Evolutionary conservation across 1,140 invertebrate genomes (phyloP).

Genomic region (Halyomorpha halys): DNA sequence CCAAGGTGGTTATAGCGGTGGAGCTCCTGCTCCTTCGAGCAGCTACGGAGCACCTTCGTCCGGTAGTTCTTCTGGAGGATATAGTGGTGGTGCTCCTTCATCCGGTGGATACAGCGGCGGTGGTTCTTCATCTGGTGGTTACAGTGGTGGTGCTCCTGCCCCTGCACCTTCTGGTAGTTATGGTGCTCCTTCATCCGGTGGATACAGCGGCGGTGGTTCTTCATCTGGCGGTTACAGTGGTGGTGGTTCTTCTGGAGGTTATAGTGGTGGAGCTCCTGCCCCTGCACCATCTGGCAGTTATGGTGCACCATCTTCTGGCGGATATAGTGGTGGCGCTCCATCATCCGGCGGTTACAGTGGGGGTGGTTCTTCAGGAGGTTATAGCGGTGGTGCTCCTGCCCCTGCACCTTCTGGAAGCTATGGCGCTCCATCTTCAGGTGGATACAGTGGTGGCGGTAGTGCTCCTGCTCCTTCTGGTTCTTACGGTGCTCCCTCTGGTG

Average conservation of each 20-base stretch:
- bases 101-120: slow-evolving; percentile 16
- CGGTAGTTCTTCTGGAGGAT: slow-evolving; percentile 5
- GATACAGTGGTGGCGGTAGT: neutral
- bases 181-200: slow-evolving; percentile 21
- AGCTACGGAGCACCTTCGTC: slow-evolving; percentile 27
- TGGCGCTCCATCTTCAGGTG: slow-evolving; percentile 27
- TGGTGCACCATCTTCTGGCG: slow-evolving; percentile 20
- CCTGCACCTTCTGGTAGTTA: slow-evolving; percentile 23
- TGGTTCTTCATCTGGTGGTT: slow-evolving; percentile 17
- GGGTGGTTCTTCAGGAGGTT: neutral
- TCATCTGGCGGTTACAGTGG: neutral
- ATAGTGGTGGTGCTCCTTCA: slow-evolving; percentile 21
- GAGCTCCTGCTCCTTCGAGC: slow-evolving; percentile 18
- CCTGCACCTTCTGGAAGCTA: slow-evolving; percentile 28
- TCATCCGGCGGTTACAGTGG: slow-evolving; percentile 5
- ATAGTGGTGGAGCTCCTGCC: slow-evolving; percentile 17
- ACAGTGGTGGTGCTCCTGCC: slow-evolving; percentile 22
- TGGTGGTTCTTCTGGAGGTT: neutral
- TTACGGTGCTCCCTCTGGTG: slow-evolving; percentile 15
- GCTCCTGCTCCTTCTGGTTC: slow-evolving; percentile 17
- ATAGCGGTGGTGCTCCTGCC: slow-evolving; percentile 20
- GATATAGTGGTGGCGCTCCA: slow-evolving; percentile 16
- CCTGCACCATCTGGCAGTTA: slow-evolving; percentile 23
- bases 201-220: slow-evolving; percentile 26
- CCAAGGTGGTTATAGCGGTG: neutral